These are phyloP conservation scores for Apodemia zela DNA, from an alignment of 2,888 invertebrate species.

Conservation along the genomic window DNA sequence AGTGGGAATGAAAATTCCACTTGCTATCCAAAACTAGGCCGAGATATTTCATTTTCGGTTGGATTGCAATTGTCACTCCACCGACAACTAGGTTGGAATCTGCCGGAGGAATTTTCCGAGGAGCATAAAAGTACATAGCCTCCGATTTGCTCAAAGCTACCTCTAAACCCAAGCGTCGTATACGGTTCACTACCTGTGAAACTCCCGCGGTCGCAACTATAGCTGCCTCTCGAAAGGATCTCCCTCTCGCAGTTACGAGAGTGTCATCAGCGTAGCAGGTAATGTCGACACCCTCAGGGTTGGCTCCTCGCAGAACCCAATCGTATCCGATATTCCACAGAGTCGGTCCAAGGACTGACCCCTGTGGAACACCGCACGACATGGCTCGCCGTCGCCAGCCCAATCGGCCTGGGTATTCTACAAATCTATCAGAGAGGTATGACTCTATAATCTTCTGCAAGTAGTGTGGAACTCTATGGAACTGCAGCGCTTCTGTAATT, in stretches of 20 bases:
- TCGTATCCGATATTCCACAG: background rate
- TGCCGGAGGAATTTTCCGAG: background rate
- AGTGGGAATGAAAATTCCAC: too few species aligned
- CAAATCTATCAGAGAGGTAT: background rate
- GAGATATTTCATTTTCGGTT: too few species aligned
- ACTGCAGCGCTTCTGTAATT: background rate
- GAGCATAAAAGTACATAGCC: background rate
- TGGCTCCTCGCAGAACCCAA: background rate
- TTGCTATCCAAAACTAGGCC: too few species aligned
- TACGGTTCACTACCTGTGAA: background rate
- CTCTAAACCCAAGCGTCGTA: background rate
- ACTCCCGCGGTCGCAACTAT: background rate
- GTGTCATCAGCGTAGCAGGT: background rate
- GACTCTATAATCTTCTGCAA: background rate
- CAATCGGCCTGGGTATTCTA: background rate
- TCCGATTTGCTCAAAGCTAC: background rate
- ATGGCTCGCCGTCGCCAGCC: background rate
- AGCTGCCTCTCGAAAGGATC: background rate
- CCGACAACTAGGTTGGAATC: too few species aligned
- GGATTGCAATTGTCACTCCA: too few species aligned
- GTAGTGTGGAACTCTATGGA: background rate
- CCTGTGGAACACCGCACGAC: background rate
- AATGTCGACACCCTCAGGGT: background rate
- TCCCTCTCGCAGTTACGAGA: background rate
- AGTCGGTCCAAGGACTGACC: too few species aligned